Evolutionary conservation across 2,113 vertebrate genomes (phyloP).

Genomic region (Chloroceryle aenea): DNA sequence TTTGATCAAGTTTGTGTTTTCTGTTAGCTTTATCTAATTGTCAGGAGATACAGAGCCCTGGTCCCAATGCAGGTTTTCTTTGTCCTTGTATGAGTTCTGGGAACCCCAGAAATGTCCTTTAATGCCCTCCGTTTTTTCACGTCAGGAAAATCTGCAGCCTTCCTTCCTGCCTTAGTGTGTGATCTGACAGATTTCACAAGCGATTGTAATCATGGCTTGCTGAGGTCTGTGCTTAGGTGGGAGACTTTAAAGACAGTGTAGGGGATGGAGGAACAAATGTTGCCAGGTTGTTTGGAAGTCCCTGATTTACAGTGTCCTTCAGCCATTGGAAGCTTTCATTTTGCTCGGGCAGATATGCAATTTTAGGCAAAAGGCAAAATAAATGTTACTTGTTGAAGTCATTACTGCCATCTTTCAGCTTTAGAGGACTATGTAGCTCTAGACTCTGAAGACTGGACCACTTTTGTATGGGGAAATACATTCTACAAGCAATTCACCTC

Average conservation of each 20-base stretch:
- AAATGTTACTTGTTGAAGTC: neutral
- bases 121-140: neutral
- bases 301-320: neutral
- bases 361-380: neutral
- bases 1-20: neutral
- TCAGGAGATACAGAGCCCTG: neutral
- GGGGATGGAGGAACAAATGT: neutral
- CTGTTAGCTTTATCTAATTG: neutral
- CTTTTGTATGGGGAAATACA: neutral
- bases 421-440: neutral
- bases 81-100: neutral
- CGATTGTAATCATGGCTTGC: neutral
- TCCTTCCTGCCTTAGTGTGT: neutral
- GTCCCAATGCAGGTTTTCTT: neutral
- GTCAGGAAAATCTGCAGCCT: neutral
- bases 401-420: neutral
- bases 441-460: neutral
- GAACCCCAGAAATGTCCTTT: neutral
- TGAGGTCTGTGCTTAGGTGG: neutral
- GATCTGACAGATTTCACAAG: constrained; percentile 8
- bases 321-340: neutral
- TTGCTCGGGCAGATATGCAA: accelerated
- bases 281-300: neutral
- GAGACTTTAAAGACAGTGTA: neutral
- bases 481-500: neutral